Conservation (phyloP, 2,797 vertebrate genomes). For the Halcyon chelicuti region DNA sequence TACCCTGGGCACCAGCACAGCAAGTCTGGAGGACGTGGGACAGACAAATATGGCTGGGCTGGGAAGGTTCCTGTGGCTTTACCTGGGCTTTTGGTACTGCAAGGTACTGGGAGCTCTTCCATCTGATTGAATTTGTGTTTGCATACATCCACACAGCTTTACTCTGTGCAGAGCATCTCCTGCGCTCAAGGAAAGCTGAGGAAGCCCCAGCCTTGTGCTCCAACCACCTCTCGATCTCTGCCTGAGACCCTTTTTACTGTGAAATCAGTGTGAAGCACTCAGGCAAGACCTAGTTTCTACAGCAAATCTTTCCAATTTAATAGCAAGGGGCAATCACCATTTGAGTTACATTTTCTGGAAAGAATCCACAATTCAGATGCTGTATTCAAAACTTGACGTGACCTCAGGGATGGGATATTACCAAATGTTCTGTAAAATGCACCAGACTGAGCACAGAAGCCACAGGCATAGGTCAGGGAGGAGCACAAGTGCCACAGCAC, state of each 20-base stretch:
- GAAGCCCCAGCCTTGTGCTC: neutral
- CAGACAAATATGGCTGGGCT: neutral
- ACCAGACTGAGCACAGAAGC: slow-evolving; percentile 46
- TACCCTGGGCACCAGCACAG: neutral
- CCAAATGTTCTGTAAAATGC: slow-evolving; percentile 61
- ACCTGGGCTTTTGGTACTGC: neutral
- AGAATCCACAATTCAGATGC: slow-evolving; percentile 8
- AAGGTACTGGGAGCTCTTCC: neutral
- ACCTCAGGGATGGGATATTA: slow-evolving; percentile 17
- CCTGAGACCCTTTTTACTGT: neutral
- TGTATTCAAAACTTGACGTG: neutral
- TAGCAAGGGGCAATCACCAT: neutral
- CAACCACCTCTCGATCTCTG: accelerated
- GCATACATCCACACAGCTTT: neutral
- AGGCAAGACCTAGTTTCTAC: neutral
- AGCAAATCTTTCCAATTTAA: neutral
- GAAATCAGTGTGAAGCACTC: neutral
- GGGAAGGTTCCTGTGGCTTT: neutral
- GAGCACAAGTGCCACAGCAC: neutral
- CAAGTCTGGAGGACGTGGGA: neutral
- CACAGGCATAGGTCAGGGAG: neutral
- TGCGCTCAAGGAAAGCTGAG: neutral
- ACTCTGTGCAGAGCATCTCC: neutral
- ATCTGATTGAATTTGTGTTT: neutral
- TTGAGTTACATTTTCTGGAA: slow-evolving; percentile 1